Evolutionary conservation across 2,888 invertebrate species (phyloP), one percentile per base, ranked within the genome.

Genomic region (Agrotis puta): DNA sequence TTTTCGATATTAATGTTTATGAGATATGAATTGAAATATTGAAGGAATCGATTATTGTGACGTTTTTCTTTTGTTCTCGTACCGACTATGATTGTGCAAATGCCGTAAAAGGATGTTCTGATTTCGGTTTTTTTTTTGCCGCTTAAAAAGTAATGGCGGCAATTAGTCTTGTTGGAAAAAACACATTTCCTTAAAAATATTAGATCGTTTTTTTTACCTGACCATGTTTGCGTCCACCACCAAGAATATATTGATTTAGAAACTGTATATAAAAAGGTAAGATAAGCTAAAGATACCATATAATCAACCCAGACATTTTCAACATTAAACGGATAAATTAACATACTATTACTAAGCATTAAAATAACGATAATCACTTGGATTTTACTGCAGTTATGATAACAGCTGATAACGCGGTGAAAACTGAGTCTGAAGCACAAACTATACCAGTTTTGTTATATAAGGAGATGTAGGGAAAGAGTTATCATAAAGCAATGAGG

Each of bases 21-120:
- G 68, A 74, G 57, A 70, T 51, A 73, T 9, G 53, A 79, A 83
- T 81, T 79, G 81, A 85, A 80, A 85, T 85, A 78, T 80, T 50
- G 51, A 58, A 61, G 54, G 53, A 47, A 68, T 73, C 45, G 54
- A 69, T 79, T 80, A 56, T 50, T 69, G 68, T 65, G 50, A 39
- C 39, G 9, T 39, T 74, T 64, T 73, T 79, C 56, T 64, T 79
- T 73, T 54, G 68, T 39, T 33, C 20, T 70, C 45, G 57, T 33
- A 54, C 64, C 51, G 48, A 51, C 51, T 61, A 20, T 61, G 64
- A 64, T 51, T 58, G 27, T 47, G 48, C 50, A 22, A 74, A 64
- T 62, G 43, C 61, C 70, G 51, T 72, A 74, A 27, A 74, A 69
- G 79, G 82, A 77, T 63, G 56, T 74, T 51, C 47, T 51, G 58